phyloP scores from a whole-genome alignment of 1,140 invertebrate genomes.

The Littorina saxatilis region DNA sequence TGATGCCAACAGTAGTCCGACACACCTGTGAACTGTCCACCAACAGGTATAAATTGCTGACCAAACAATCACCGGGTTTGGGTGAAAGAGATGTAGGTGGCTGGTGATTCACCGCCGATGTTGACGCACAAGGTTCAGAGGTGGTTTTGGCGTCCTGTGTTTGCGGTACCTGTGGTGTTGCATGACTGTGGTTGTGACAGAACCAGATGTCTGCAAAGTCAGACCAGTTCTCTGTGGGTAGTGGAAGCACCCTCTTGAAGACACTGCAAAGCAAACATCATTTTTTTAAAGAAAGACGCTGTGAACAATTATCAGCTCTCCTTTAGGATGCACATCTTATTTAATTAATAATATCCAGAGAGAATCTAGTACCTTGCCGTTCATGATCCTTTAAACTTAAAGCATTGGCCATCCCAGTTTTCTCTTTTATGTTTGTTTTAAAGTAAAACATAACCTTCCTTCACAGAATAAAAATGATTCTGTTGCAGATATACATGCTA shows the following conservation, averaged over 20 bases:
- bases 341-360: too few relatives aligned
- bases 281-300: too few relatives aligned
- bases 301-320: too few relatives aligned
- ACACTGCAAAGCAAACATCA: slow-evolving; percentile 41
- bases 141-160: not conserved
- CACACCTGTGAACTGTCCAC: slow-evolving; percentile 44
- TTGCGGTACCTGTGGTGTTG: too few relatives aligned
- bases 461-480: not conserved
- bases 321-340: too few relatives aligned
- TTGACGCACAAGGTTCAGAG: not conserved
- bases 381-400: too few relatives aligned
- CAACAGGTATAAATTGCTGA: slow-evolving; percentile 55
- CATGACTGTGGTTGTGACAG: slow-evolving; percentile 56
- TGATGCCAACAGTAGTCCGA: slow-evolving; percentile 38
- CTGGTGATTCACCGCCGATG: not conserved
- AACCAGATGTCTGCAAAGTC: slow-evolving; percentile 65
- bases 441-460: not conserved
- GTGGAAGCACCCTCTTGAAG: slow-evolving; percentile 56
- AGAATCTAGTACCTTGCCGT: too few relatives aligned
- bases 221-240: slow-evolving; percentile 64
- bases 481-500: too few relatives aligned
- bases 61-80: slow-evolving; percentile 55
- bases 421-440: too few relatives aligned
- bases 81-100: slow-evolving; percentile 40
- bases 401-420: too few relatives aligned